These are phyloP conservation scores for Phataginus tetradactyla DNA, from an alignment of 2,797 vertebrate genomes.

Conservation along the genomic window DNA sequence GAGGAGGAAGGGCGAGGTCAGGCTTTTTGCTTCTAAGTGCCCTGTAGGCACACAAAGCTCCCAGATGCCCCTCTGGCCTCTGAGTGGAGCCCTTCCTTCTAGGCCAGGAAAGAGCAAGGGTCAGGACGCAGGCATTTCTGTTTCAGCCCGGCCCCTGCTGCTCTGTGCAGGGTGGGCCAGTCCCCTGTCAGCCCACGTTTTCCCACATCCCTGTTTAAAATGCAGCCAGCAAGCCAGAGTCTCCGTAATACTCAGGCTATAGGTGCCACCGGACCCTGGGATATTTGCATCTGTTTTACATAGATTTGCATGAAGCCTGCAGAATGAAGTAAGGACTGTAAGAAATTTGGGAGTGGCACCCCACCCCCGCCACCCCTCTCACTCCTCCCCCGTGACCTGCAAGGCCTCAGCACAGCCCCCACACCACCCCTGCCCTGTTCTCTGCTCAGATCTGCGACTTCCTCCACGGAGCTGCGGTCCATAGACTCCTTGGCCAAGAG, in stretches of 20 bases:
- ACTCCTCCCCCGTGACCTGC: not conserved
- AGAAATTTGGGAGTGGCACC: not conserved
- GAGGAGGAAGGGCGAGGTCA: not conserved
- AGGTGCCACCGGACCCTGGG: not conserved
- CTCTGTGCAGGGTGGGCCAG: not conserved
- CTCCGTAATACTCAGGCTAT: not conserved
- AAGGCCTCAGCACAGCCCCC: not conserved
- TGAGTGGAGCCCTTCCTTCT: not conserved
- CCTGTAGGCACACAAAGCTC: not conserved
- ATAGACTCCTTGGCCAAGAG: constrained; percentile 82
- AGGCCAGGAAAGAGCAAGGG: not conserved
- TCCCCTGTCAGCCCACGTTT: not conserved
- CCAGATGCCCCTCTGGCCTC: not conserved
- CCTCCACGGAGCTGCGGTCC: constrained; percentile 83
- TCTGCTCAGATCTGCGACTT: constrained; percentile 88
- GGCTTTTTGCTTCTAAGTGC: too few species aligned
- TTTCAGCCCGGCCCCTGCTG: not conserved
- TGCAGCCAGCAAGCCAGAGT: not conserved
- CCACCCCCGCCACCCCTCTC: not conserved
- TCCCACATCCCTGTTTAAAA: not conserved
- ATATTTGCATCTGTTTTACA: not conserved
- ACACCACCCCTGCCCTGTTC: not conserved
- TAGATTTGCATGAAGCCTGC: not conserved
- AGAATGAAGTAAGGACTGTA: not conserved
- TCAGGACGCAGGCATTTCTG: not conserved